Conservation (phyloP, 1,140 invertebrate genomes). For the Dreissena polymorpha region DNA sequence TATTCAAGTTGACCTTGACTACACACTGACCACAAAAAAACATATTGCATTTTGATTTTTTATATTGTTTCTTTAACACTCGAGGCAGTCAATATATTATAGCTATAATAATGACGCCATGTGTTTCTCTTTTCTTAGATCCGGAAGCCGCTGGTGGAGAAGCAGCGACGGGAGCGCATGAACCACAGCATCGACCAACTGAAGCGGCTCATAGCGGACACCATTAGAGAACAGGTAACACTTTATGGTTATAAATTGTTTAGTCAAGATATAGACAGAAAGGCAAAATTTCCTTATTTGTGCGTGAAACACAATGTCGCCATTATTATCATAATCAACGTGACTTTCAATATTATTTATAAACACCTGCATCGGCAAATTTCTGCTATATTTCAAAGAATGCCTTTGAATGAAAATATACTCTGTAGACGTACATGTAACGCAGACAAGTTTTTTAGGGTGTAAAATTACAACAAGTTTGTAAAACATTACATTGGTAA, state of each 20-base stretch:
- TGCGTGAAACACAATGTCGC: not conserved
- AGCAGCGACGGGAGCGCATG: constrained; percentile 36
- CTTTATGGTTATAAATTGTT: not conserved
- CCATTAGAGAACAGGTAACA: constrained; percentile 39
- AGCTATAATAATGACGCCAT: too few relatives aligned
- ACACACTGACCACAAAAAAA: too few relatives aligned
- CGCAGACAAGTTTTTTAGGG: not conserved
- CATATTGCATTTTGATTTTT: too few relatives aligned
- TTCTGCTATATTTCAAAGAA: too few relatives aligned
- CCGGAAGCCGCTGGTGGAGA: constrained; percentile 42
- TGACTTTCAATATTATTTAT: too few relatives aligned
- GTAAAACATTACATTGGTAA: not conserved
- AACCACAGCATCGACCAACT: constrained; percentile 41
- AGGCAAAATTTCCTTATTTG: not conserved
- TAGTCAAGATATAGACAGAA: too few relatives aligned
- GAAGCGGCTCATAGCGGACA: constrained; percentile 28
- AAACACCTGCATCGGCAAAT: too few relatives aligned
- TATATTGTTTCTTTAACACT: too few relatives aligned
- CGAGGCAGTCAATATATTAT: too few relatives aligned
- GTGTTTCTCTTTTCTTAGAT: not conserved
- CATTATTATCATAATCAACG: too few relatives aligned
- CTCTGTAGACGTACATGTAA: not conserved
- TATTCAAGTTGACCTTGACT: too few relatives aligned
- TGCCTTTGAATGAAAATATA: too few relatives aligned
- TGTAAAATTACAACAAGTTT: not conserved